Evolutionary conservation across 53 echinoderm and acorn worm species (phyloP).

Genomic region (Zoroaster sp.): DNA sequence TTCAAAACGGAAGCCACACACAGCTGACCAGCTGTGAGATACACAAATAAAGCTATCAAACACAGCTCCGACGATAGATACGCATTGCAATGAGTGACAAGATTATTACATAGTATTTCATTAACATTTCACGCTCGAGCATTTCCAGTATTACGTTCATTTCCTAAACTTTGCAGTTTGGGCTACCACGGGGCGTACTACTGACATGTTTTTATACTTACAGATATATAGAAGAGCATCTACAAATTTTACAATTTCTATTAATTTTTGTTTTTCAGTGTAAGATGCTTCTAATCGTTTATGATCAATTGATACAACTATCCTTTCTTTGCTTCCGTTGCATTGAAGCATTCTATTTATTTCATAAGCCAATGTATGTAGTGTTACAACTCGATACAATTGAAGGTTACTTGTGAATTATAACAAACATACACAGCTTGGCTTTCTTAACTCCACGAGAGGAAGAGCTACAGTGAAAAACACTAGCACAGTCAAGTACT

Average conservation of each 20-base stretch:
- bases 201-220: constrained; percentile 23
- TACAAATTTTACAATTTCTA: constrained; percentile 53
- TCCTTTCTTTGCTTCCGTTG: background rate
- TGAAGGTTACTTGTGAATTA: background rate
- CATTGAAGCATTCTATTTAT: background rate
- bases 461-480: background rate
- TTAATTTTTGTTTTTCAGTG: background rate
- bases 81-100: background rate
- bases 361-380: background rate
- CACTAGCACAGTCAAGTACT: constrained; percentile 31
- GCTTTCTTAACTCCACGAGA: background rate
- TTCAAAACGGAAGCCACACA: background rate
- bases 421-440: constrained; percentile 9
- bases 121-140: background rate
- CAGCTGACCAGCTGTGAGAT: background rate
- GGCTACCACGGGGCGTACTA: constrained; percentile 31
- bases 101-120: background rate
- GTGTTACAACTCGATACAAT: background rate
- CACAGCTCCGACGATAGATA: background rate
- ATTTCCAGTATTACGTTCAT: background rate
- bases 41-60: too few relatives aligned
- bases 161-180: background rate
- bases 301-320: constrained; percentile 7
- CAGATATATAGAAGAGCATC: constrained; percentile 55
- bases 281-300: constrained; percentile 31